Evolutionary conservation across 2,797 vertebrate species (phyloP).

Genomic region (Chelonia mydas): DNA sequence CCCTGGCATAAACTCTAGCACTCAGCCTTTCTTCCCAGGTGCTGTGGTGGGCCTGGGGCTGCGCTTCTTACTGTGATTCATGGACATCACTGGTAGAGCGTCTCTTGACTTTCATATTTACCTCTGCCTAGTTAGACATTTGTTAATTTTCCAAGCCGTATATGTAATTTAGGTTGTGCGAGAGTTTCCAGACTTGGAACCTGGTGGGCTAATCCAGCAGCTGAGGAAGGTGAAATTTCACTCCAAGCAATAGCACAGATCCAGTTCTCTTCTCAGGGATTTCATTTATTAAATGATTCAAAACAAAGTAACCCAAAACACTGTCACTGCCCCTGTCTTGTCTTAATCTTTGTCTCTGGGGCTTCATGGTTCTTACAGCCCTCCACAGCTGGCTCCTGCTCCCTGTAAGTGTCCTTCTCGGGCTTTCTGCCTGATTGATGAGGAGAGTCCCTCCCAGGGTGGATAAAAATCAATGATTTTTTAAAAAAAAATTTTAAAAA

Average conservation of each 20-base stretch:
- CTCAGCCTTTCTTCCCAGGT: rapidly evolving
- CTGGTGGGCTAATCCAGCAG: not conserved
- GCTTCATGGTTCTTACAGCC: not conserved
- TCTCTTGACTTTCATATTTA: not conserved
- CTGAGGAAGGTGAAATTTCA: not conserved
- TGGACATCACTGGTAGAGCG: not conserved
- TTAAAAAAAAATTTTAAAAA: too few species aligned
- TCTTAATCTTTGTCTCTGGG: not conserved
- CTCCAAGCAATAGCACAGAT: not conserved
- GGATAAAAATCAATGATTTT: too few species aligned
- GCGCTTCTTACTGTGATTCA: not conserved
- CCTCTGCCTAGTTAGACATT: not conserved
- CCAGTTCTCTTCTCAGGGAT: not conserved
- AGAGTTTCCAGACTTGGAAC: not conserved
- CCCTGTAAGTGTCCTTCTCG: not conserved
- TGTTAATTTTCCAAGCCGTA: not conserved
- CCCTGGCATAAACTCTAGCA: not conserved
- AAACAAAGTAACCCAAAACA: not conserved
- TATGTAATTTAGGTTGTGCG: not conserved
- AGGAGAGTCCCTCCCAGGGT: not conserved
- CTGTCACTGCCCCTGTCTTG: not conserved
- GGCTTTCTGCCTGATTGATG: not conserved
- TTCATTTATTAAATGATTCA: not conserved
- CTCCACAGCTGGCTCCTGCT: not conserved
- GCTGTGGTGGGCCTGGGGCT: not conserved